Evolutionary conservation across 2,888 invertebrate genomes (phyloP).

Genomic region (Acanthosepion esculentum): DNA sequence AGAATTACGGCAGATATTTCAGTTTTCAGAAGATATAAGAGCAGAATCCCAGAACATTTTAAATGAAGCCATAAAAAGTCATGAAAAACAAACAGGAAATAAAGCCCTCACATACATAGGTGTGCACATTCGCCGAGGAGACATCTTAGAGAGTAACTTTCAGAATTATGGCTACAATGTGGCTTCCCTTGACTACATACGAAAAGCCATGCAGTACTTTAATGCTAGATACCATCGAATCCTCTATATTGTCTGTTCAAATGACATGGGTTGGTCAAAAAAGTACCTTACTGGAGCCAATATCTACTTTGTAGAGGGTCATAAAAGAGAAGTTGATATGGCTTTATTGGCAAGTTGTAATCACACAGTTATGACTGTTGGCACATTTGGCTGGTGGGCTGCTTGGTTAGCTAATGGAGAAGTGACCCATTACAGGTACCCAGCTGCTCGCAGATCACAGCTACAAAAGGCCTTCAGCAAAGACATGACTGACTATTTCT

Average conservation of each 20-base stretch:
- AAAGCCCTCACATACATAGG: conserved; percentile 43
- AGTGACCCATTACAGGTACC: conserved; percentile 49
- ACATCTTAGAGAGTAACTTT: conserved; percentile 24
- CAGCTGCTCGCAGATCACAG: conserved; percentile 38
- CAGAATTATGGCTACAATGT: conserved; percentile 48
- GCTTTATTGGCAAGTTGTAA: conserved; percentile 48
- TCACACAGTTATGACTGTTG: conserved; percentile 50
- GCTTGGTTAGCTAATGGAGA: conserved; percentile 50
- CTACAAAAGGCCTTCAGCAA: conserved; percentile 44
- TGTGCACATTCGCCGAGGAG: conserved; percentile 49
- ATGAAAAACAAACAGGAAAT: not conserved
- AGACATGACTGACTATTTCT: conserved; percentile 50
- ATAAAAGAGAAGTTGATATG: conserved; percentile 47
- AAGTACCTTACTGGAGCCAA: conserved; percentile 37
- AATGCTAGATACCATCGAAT: conserved; percentile 44
- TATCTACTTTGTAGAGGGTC: conserved; percentile 35
- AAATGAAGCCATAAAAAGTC: conserved; percentile 24
- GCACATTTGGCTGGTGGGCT: conserved; percentile 51
- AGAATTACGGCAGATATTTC: conserved; percentile 44
- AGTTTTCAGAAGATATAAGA: conserved; percentile 43
- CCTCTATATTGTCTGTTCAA: conserved; percentile 48
- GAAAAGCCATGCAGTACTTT: conserved; percentile 49
- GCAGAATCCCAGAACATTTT: not conserved
- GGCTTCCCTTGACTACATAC: conserved; percentile 47
- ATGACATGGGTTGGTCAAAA: conserved; percentile 48